Evolutionary conservation across 2,113 vertebrate species (phyloP), one percentile per base, ranked within the genome.

Genomic region (Suricata suricatta): DNA sequence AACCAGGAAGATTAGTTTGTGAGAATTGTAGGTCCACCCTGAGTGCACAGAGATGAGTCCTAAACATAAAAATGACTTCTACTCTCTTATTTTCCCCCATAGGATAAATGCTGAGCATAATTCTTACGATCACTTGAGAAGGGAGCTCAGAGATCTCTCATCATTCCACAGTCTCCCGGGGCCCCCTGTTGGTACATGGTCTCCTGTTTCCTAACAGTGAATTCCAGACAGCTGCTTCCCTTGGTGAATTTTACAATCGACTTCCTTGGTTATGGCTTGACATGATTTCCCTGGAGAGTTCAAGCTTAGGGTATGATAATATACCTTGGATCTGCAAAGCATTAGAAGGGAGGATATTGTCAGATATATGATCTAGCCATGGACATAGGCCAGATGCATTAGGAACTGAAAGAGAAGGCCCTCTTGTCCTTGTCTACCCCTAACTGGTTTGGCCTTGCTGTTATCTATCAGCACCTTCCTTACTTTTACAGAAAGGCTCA

Each of bases 361-460:
- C 98, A 98, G 98, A 98, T 97, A 98, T 97, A 95, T 98, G 98
- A 99, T 98, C 98, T 98, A 98, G 97, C 97, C 31, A 2, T 76
- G 97, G 98, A 98, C 98, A 98, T 88, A 98, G 97, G 98, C 98
- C 99, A 99, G 98, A 98, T 89, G 57, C 98, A 89, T 98, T 97
- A 77, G 72, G 98, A 97, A 97, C 93, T 0, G 1, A 96, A 76
- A 98, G 98, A 96, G 96, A 96, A 97, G 97, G 87, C 93, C 41
- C 81, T 97, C 81, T 95, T 93, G 95, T 97, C 97, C 71, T 54
- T 89, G 97, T 93, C 96, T 35, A 31, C 90, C 93, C 97, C 96
- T 13, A 93, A 72, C 94, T 86, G 92, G 71, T 97, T 98, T 52
- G 84, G 93, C 97, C 98, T 96, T 96, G 96, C 97, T 97, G 97